Evolutionary conservation across 2,797 vertebrate species (phyloP).

Genomic region (Tympanoctomys barrerae): DNA sequence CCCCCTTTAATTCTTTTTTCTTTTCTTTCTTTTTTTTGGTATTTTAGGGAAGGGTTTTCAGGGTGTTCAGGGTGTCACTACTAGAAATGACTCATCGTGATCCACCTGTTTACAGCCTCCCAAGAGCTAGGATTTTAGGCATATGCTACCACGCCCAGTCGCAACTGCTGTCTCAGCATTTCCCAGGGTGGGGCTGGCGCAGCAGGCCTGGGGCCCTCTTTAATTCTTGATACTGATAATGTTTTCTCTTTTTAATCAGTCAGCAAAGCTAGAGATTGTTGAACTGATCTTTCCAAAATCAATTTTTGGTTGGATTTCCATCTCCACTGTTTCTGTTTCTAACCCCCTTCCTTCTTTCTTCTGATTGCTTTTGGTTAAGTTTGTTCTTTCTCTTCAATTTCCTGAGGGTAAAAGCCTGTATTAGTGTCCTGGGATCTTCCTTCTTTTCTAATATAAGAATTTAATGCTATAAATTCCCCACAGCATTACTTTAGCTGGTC

Average conservation of each 20-base stretch:
- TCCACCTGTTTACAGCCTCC: too few relatives aligned
- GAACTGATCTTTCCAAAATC: not conserved
- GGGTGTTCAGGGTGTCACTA: too few relatives aligned
- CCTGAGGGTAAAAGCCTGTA: not conserved
- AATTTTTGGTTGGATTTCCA: not conserved
- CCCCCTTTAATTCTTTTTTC: not conserved
- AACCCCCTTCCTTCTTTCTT: slow-evolving; percentile 9
- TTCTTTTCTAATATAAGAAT: slow-evolving; percentile 23
- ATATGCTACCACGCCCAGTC: too few relatives aligned
- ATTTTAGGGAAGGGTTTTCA: too few relatives aligned
- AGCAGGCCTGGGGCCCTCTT: not conserved
- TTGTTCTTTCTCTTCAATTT: not conserved
- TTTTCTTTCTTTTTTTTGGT: too few relatives aligned
- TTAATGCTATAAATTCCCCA: not conserved
- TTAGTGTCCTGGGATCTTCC: not conserved
- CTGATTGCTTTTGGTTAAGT: not conserved
- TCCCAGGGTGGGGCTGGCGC: too few relatives aligned
- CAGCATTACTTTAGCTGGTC: not conserved
- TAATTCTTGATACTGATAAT: slow-evolving; percentile 1
- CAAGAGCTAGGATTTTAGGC: too few relatives aligned
- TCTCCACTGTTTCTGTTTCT: not conserved
- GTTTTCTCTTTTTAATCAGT: not conserved
- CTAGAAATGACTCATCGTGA: too few relatives aligned
- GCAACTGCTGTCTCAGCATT: too few relatives aligned
- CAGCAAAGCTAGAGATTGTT: not conserved